phyloP scores from a whole-genome alignment of 2,113 vertebrate genomes.

The Petaurus breviceps region DNA sequence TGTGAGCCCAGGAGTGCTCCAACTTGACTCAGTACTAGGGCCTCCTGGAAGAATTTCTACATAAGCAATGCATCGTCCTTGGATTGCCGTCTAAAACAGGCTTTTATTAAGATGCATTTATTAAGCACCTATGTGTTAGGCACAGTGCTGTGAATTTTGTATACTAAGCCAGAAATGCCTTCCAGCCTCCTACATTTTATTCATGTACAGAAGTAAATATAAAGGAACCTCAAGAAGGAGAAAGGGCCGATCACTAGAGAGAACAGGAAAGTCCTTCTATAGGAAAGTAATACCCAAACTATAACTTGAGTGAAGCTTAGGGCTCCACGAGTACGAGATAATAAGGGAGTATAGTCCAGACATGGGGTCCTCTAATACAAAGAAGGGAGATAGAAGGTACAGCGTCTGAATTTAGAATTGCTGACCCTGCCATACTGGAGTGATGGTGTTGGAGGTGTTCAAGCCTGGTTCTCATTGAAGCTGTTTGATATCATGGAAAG shows the following conservation, averaged over 20 bases:
- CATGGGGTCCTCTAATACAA: not conserved
- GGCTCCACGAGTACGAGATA: not conserved
- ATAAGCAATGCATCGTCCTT: not conserved
- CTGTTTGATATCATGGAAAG: conserved; percentile 10
- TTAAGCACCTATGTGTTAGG: not conserved
- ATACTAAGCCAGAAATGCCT: not conserved
- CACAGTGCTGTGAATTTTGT: not conserved
- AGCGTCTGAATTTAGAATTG: not conserved
- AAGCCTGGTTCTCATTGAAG: not conserved
- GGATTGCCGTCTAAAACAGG: not conserved
- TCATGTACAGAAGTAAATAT: not conserved
- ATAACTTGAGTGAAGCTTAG: not conserved
- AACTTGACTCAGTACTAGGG: not conserved
- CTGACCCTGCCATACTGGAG: not conserved
- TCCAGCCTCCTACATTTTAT: not conserved
- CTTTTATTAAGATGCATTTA: not conserved
- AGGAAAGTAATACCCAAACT: not conserved
- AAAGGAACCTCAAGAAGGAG: not conserved
- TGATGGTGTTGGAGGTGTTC: not conserved
- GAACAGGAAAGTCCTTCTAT: not conserved
- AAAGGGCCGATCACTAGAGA: not conserved
- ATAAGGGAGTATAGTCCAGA: not conserved
- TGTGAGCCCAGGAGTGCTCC: not conserved
- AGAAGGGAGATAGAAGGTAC: not conserved
- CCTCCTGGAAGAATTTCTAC: not conserved